phyloP scores from a whole-genome alignment of 1,140 invertebrate genomes.

The Laupala kohalensis region DNA sequence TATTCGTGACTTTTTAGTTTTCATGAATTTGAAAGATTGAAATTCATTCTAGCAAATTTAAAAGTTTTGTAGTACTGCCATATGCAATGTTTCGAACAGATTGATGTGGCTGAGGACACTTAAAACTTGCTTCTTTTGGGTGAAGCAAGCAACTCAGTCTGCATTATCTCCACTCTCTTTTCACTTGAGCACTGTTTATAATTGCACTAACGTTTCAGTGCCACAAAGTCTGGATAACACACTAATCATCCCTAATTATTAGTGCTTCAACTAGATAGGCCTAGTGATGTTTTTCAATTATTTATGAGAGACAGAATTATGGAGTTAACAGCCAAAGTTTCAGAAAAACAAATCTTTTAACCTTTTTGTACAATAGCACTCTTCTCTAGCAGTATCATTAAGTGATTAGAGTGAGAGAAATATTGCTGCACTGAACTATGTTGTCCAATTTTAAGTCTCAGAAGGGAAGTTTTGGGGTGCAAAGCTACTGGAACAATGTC shows the following conservation, averaged over 20 bases:
- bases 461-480: background rate
- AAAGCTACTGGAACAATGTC: background rate
- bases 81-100: background rate
- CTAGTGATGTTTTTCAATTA: conserved; percentile 1
- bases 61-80: background rate
- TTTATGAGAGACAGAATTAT: background rate
- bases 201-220: background rate
- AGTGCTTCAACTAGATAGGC: conserved; percentile 3
- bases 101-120: background rate
- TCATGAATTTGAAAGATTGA: conserved; percentile 1
- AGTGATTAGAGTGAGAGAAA: background rate
- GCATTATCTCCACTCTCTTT: background rate
- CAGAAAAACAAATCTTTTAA: background rate
- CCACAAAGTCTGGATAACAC: background rate
- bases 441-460: background rate
- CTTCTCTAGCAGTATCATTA: background rate
- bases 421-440: background rate
- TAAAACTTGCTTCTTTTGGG: background rate
- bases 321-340: background rate
- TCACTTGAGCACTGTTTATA: background rate
- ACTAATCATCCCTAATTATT: background rate
- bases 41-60: background rate
- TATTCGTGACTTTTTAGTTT: background rate
- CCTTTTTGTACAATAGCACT: background rate
- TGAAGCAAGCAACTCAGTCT: background rate